Evolutionary conservation across 2,113 vertebrate species (phyloP), one percentile per base, ranked within the genome.

Genomic region (Pterophyllum scalare): DNA sequence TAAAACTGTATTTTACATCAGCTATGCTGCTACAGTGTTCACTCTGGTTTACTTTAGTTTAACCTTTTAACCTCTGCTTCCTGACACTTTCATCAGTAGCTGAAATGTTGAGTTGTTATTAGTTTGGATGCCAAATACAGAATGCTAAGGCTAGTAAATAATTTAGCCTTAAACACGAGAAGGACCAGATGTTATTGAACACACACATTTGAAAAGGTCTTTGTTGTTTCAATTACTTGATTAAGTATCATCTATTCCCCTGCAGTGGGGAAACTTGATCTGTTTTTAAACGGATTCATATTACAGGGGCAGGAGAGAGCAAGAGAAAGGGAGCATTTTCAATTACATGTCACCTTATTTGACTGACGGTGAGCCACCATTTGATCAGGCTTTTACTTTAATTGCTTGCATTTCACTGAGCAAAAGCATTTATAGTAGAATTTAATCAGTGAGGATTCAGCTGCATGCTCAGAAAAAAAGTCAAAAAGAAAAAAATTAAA

Each of bases 181-280:
- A 1, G 83, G 80, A 78, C 88, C 91, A 88, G 90, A 92, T 94
- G 93, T 96, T 89, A 88, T 94, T 96, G 96, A 96, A 89, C 85
- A 86, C 88, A 90, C 80, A 92, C 94, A 87, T 89, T 91, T 90
- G 62, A 86, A 93, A 93, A 96, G 95, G 94, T 95, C 96, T 97
- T 97, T 96, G 95, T 96, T 95, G 95, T 96, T 96, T 97, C 97
- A 98, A 97, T 99, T 97, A 98, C 96, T 96, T 98, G 97, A 98
- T 97, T 96, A 97, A 96, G 96, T 96, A 94, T 97, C 95, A 95
- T 95, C 95, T 96, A 92, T 91, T 96, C 95, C 94, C 91, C 61
- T 75, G 90, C 95, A 92, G 94, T 72, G 94, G 89, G 87, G 97
- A 95, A 97, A 98, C 96, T 91, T 91, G 95, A 98, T 96, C 96